Evolutionary conservation across 2,113 vertebrate genomes (phyloP).

Genomic region (Gymnocephalus cernua): DNA sequence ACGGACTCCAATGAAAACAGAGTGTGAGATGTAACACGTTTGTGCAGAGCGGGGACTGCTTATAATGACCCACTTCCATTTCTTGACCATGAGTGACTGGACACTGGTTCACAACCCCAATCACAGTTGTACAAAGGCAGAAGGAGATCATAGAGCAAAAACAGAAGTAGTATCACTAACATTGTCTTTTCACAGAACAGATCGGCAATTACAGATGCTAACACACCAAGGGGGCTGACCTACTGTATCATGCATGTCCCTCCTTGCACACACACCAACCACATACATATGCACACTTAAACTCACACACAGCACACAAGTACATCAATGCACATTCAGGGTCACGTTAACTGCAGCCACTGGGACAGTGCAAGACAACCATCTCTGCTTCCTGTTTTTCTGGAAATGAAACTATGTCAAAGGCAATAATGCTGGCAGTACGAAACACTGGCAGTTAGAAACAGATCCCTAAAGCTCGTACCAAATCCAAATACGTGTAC

Average conservation of each 20-base stretch:
- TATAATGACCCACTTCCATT: conserved; percentile 58
- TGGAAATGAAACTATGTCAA: conserved; percentile 81
- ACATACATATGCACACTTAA: conserved; percentile 8
- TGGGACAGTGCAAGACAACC: conserved; percentile 77
- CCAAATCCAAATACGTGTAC: conserved; percentile 37
- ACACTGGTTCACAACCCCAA: conserved; percentile 37
- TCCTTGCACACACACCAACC: background rate
- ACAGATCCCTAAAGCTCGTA: conserved; percentile 53
- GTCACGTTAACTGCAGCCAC: conserved; percentile 69
- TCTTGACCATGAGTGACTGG: conserved; percentile 51
- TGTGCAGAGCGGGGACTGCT: conserved; percentile 44
- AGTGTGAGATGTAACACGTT: conserved; percentile 73
- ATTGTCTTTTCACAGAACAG: conserved; percentile 4
- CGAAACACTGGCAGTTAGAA: conserved; percentile 47
- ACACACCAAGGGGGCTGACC: conserved; percentile 18
- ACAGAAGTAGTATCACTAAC: conserved; percentile 13
- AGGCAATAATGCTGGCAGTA: conserved; percentile 67
- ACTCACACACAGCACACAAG: conserved; percentile 36
- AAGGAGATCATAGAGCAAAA: conserved; percentile 18
- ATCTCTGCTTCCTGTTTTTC: conserved; percentile 83
- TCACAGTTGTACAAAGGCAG: conserved; percentile 11
- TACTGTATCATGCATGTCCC: background rate
- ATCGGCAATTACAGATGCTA: background rate
- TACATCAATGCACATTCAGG: conserved; percentile 66
- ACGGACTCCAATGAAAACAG: conserved; percentile 76